Conservation (phyloP, 2,888 invertebrate genomes). For the Eupsilia transversa region DNA sequence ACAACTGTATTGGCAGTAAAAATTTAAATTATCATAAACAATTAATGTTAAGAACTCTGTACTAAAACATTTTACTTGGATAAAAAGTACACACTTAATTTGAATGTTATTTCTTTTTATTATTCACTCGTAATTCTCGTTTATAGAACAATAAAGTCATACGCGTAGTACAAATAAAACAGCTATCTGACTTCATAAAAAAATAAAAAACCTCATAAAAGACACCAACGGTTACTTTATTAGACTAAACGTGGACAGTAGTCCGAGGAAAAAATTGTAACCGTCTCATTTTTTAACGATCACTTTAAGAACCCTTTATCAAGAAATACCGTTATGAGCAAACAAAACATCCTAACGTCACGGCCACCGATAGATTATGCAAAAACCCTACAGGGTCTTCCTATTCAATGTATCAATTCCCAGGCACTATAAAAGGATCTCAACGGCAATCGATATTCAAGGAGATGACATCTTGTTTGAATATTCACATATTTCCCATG, state of each 20-base stretch:
- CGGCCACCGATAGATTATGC: constrained; percentile 88
- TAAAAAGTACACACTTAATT: constrained; percentile 60
- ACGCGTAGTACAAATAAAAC: constrained; percentile 75
- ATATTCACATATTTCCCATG: constrained; percentile 89
- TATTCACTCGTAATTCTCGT: constrained; percentile 65
- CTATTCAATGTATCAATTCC: constrained; percentile 89
- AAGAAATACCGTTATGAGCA: constrained; percentile 83
- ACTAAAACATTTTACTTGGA: constrained; percentile 55
- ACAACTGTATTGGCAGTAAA: constrained; percentile 58
- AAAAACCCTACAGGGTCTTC: constrained; percentile 87
- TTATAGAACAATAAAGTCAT: constrained; percentile 69
- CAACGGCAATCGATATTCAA: constrained; percentile 90
- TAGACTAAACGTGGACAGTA: constrained; percentile 81
- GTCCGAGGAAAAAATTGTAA: constrained; percentile 81
- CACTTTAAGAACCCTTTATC: constrained; percentile 84
- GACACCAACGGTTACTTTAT: constrained; percentile 64
- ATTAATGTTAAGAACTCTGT: constrained; percentile 53
- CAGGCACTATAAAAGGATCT: constrained; percentile 86
- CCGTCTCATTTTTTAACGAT: constrained; percentile 86
- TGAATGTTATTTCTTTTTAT: constrained; percentile 67
- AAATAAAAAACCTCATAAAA: constrained; percentile 59
- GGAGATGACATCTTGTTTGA: constrained; percentile 91
- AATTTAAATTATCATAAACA: constrained; percentile 60
- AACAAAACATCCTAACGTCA: constrained; percentile 78
- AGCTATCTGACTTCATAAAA: constrained; percentile 70